These are phyloP conservation scores for Acipenser transmontanus DNA, from an alignment of 2,797 vertebrate species.

Conservation along the genomic window DNA sequence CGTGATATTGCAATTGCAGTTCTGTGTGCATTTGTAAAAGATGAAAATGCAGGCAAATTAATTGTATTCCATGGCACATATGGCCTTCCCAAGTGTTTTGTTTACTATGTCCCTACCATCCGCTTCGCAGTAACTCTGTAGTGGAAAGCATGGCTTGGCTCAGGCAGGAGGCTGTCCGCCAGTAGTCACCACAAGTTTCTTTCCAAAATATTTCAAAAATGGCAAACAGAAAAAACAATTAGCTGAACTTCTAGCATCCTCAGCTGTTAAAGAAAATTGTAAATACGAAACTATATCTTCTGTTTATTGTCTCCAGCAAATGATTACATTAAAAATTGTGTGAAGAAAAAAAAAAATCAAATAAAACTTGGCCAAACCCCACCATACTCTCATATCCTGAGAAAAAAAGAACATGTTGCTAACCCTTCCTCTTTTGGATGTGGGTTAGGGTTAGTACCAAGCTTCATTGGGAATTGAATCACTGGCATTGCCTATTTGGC, in stretches of 20 bases:
- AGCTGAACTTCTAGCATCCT: background rate
- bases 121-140: constrained; percentile 13
- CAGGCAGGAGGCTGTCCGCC: constrained; percentile 11
- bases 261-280: background rate
- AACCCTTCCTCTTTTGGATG: constrained; percentile 44
- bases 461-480: no score
- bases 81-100: background rate
- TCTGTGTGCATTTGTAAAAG: constrained; percentile 24
- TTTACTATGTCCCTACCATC: constrained; percentile 15
- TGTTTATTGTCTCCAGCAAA: constrained; percentile 40
- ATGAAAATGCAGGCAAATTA: constrained; percentile 31
- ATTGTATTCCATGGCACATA: no score
- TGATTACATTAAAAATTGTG: constrained; percentile 42
- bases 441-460: no score
- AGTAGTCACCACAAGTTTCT: constrained; percentile 12
- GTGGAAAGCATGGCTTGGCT: constrained; percentile 19
- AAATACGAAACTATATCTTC: background rate
- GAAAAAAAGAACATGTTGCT: constrained; percentile 52
- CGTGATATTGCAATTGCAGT: constrained; percentile 34
- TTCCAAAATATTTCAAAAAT: constrained; percentile 25
- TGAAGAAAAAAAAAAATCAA: constrained; percentile 49
- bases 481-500: no score
- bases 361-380: constrained; percentile 27
- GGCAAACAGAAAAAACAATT: constrained; percentile 9
- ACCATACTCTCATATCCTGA: constrained; percentile 40